Conservation (phyloP, 2,113 vertebrate species). For the Takifugu bimaculatus region DNA sequence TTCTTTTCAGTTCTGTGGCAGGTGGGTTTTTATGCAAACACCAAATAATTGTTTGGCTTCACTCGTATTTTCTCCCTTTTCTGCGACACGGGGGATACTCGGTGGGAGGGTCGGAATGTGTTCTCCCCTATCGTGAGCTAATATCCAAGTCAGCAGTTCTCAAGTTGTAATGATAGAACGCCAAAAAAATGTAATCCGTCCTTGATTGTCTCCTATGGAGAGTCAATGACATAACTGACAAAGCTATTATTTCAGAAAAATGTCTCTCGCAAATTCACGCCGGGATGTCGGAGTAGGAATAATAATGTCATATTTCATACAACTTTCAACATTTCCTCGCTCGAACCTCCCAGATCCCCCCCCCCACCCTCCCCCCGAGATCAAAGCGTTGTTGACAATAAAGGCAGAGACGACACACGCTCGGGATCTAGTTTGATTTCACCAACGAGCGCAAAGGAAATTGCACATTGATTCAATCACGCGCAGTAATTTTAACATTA, state of each 20-base stretch:
- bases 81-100: conserved; percentile 43
- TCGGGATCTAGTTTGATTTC: too few species aligned
- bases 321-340: conserved; percentile 37
- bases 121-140: conserved; percentile 62
- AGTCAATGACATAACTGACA: conserved; percentile 71
- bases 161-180: conserved; percentile 70
- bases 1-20: too few species aligned
- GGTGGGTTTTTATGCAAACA: conserved; percentile 26
- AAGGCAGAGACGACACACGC: too few species aligned
- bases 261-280: conserved; percentile 63
- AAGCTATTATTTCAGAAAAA: conserved; percentile 73
- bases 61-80: conserved; percentile 40
- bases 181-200: conserved; percentile 70
- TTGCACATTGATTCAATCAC: too few species aligned
- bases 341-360: too few species aligned
- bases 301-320: conserved; percentile 55
- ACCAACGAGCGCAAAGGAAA: too few species aligned
- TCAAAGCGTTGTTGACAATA: too few species aligned
- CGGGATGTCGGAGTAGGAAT: conserved; percentile 58
- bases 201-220: conserved; percentile 68
- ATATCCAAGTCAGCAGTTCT: conserved; percentile 71
- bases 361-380: too few species aligned
- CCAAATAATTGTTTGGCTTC: conserved; percentile 58
- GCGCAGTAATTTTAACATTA: too few species aligned
- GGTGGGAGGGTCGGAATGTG: conserved; percentile 45